Conservation (phyloP, 2,888 invertebrate genomes). For the Drosophila macrothrix region DNA sequence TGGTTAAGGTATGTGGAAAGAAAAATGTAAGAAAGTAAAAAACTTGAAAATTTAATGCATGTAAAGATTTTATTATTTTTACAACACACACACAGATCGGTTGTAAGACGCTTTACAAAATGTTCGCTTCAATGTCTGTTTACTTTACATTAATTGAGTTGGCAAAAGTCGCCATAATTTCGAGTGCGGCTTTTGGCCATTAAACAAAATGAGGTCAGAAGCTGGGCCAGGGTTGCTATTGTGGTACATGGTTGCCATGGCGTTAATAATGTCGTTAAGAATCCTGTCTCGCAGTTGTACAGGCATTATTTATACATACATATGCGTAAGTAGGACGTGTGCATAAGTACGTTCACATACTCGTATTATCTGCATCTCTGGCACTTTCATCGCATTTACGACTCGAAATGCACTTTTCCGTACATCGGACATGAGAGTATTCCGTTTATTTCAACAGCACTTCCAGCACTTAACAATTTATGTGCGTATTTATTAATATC, state of each 20-base stretch:
- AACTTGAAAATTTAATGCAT: neutral
- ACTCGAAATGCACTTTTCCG: constrained; percentile 13
- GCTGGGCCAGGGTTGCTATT: constrained; percentile 10
- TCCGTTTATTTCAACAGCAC: constrained; percentile 14
- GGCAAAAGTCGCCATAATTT: constrained; percentile 75
- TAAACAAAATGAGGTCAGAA: constrained; percentile 46
- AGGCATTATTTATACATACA: constrained; percentile 5
- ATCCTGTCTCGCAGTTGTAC: constrained; percentile 44
- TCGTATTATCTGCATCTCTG: constrained; percentile 8
- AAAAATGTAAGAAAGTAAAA: neutral
- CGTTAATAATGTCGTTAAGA: constrained; percentile 68
- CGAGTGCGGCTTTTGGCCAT: constrained; percentile 62
- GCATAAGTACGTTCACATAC: neutral
- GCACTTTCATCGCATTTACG: constrained; percentile 15
- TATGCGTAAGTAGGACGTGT: neutral
- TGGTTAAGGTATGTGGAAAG: neutral
- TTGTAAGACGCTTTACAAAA: constrained; percentile 15
- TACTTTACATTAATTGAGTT: constrained; percentile 81
- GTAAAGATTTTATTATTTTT: neutral
- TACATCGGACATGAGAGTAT: constrained; percentile 12
- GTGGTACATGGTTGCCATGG: constrained; percentile 16
- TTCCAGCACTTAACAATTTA: constrained; percentile 20
- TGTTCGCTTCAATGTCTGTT: constrained; percentile 50
- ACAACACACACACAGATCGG: neutral
- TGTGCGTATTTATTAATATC: constrained; percentile 7